Evolutionary conservation across 2,797 vertebrate species (phyloP), one percentile per base, ranked within the genome.

Genomic region (Peromyscus nudipes): DNA sequence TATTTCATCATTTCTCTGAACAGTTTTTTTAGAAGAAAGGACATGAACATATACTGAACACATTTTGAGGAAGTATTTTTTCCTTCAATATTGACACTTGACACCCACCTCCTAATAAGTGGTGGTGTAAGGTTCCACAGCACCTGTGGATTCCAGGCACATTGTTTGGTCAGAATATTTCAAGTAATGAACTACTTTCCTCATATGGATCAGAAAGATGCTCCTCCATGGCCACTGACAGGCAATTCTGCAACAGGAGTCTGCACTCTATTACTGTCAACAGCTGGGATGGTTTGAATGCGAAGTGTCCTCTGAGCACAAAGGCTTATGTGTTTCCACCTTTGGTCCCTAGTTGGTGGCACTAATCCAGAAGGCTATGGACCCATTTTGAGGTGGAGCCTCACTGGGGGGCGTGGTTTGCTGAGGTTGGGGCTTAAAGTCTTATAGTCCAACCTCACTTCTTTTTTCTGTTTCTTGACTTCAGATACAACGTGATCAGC

Each of bases 1-100:
- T 62, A 80, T 17, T 89, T 89, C 71, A 80, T 69, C 9, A 87
- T 52, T 93, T 92, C 67, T 46, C 29, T 91, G 25, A 88, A 67
- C 37, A 82, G 11, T 37, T 23, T 9, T 1, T 43, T 37, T 31
- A 73, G 92, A 67, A 8, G 4, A 17, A 89, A 84, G 37, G 6
- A 13, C 17, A 49, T 25, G 49, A 34, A 71, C 13, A 60, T 23
- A 83, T 73, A 87, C 10, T 83, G 77, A 94, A 71, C 6, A 62
- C 6, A 69, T 82, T 65, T 86, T 85, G 43, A 57, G 52, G 21
- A 82, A 23, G 17, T 27, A 29, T 64, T n/a, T 67, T 80, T 13
- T 25, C 57, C 12, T n/a, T 46, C 43, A 86, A 65, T 62, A 12
- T 43, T 89, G 52, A 94, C 10, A 43, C 17, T 79, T 25, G 60